phyloP scores from a whole-genome alignment of 1,140 invertebrate species.

The Drosophila nasuta region DNA sequence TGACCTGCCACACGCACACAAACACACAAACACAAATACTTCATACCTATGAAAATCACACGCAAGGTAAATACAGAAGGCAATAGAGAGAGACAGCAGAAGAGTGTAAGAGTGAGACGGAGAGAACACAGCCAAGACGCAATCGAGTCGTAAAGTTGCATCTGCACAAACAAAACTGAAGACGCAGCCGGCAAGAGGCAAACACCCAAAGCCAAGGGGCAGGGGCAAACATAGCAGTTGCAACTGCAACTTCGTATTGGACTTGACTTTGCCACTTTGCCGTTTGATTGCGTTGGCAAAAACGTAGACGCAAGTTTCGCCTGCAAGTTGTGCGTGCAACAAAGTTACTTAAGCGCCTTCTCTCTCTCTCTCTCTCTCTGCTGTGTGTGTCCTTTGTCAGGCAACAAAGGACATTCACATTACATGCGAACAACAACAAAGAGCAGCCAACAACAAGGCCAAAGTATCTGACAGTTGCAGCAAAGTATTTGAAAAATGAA shows the following conservation, averaged over 20 bases:
- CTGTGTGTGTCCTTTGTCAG: constrained; percentile 63
- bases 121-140: constrained; percentile 13
- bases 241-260: constrained; percentile 12
- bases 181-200: constrained; percentile 52
- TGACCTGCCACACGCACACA: constrained; percentile 68
- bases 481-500: constrained; percentile 77
- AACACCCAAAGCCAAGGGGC: not conserved
- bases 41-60: constrained; percentile 18
- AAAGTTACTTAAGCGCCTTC: constrained; percentile 43
- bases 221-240: constrained; percentile 1
- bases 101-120: not conserved
- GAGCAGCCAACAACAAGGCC: constrained; percentile 21
- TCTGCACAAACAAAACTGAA: constrained; percentile 74
- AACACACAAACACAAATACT: constrained; percentile 4
- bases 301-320: constrained; percentile 32
- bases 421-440: constrained; percentile 44
- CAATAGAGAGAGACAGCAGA: not conserved
- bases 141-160: constrained; percentile 50
- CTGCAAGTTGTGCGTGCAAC: constrained; percentile 54
- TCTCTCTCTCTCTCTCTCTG: not conserved
- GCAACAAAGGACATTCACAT: constrained; percentile 74
- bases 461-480: constrained; percentile 78
- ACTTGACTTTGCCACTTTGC: constrained; percentile 50
- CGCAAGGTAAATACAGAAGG: constrained; percentile 46
- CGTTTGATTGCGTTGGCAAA: constrained; percentile 43